phyloP scores from a whole-genome alignment of 2,113 vertebrate species.

The Eolophus roseicapilla region DNA sequence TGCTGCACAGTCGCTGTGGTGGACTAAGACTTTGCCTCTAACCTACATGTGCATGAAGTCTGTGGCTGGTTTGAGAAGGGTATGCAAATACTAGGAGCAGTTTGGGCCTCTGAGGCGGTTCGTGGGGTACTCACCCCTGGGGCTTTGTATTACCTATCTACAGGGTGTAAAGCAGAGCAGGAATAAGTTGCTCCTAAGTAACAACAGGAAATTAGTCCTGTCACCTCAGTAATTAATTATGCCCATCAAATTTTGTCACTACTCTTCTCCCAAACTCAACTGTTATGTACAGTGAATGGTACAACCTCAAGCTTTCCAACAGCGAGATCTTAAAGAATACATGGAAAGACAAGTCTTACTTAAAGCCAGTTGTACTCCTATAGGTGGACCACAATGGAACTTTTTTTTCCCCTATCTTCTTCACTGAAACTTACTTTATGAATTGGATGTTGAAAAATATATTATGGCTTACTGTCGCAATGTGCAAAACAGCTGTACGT shows the following conservation, averaged over 20 bases:
- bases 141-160: background rate
- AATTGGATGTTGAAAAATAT: background rate
- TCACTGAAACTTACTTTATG: background rate
- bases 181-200: background rate
- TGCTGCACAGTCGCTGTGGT: background rate
- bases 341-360: background rate
- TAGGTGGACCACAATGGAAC: background rate
- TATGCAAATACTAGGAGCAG: background rate
- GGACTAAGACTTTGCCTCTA: background rate
- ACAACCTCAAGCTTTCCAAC: background rate
- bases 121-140: background rate
- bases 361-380: background rate
- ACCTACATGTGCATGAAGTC: background rate
- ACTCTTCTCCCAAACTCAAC: background rate
- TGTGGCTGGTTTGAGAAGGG: background rate
- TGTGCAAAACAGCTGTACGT: slow-evolving; percentile 23
- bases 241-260: background rate
- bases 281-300: background rate
- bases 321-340: background rate
- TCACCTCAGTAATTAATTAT: background rate
- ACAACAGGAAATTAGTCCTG: background rate
- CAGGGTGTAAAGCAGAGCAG: background rate
- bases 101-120: background rate
- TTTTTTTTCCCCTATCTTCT: background rate
- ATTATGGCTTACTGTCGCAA: slow-evolving; percentile 15